Evolutionary conservation across 2,888 invertebrate species (phyloP).

Genomic region (Scaeva pyrastri): DNA sequence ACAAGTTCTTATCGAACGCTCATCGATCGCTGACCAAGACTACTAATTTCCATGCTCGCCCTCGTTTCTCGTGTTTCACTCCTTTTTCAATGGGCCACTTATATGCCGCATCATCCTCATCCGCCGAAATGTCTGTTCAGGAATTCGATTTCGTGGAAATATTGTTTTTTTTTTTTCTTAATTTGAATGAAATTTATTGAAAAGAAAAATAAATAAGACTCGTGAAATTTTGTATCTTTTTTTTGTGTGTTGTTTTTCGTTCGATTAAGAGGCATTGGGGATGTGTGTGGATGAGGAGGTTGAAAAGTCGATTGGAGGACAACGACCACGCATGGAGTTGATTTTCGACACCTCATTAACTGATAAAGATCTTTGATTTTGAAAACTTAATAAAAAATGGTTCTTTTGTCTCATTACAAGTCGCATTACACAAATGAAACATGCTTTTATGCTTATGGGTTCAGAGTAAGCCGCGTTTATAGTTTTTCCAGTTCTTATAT

Average conservation of each 20-base stretch:
- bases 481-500: too few relatives aligned
- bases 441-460: too few relatives aligned
- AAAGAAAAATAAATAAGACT: slow-evolving; percentile 45
- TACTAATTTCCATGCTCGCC: slow-evolving; percentile 51
- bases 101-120: not conserved
- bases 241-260: slow-evolving; percentile 5
- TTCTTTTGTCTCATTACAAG: not conserved
- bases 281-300: slow-evolving; percentile 13
- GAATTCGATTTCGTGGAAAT: slow-evolving; percentile 45
- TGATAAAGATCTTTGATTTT: slow-evolving; percentile 48
- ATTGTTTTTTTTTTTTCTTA: slow-evolving; percentile 11
- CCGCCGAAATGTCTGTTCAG: slow-evolving; percentile 33
- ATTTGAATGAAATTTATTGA: slow-evolving; percentile 54
- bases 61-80: slow-evolving; percentile 41
- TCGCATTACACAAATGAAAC: not conserved
- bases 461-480: too few relatives aligned
- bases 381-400: slow-evolving; percentile 2
- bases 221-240: slow-evolving; percentile 22
- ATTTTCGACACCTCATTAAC: slow-evolving; percentile 67
- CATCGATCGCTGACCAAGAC: slow-evolving; percentile 49
- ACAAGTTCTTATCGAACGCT: slow-evolving; percentile 45
- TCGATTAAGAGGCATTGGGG: slow-evolving; percentile 1
- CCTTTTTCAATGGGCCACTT: not conserved
- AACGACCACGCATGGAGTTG: slow-evolving; percentile 15
- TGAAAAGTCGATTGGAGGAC: not conserved